Conservation (phyloP, 1,140 invertebrate genomes). For the Aphelinus certus region DNA sequence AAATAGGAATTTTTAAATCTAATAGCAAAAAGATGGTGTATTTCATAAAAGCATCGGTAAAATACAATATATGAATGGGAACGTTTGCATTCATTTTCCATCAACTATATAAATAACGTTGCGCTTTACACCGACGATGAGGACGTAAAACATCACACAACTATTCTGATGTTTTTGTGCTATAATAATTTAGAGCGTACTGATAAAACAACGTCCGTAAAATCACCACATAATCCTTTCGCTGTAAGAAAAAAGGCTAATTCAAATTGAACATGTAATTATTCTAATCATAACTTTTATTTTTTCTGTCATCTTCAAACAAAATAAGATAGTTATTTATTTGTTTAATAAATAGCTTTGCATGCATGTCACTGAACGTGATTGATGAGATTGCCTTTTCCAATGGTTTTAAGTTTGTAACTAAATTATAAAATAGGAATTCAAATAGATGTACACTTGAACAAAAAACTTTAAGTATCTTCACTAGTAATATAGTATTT, state of each 20-base stretch:
- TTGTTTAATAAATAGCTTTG: too few species aligned
- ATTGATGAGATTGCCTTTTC: too few species aligned
- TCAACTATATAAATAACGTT: conserved; percentile 41
- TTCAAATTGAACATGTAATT: neutral
- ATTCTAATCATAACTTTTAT: neutral
- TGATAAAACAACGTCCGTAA: conserved; percentile 8
- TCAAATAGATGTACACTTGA: neutral
- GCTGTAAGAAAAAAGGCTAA: neutral
- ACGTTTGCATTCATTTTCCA: conserved; percentile 46
- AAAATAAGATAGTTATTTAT: neutral
- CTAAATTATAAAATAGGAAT: too few species aligned
- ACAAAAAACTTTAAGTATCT: neutral
- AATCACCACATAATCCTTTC: neutral
- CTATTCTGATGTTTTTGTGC: neutral
- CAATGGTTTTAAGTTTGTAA: too few species aligned
- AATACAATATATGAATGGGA: conserved; percentile 51
- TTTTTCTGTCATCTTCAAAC: neutral
- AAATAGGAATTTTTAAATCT: neutral
- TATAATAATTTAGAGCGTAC: conserved; percentile 7
- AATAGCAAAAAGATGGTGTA: conserved; percentile 56
- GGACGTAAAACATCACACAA: conserved; percentile 15
- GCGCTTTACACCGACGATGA: conserved; percentile 15
- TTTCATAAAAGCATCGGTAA: conserved; percentile 54
- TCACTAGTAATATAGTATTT: neutral
- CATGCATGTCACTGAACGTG: too few species aligned